phyloP scores from a whole-genome alignment of 1,140 invertebrate genomes.

The Lethrus apterus region DNA sequence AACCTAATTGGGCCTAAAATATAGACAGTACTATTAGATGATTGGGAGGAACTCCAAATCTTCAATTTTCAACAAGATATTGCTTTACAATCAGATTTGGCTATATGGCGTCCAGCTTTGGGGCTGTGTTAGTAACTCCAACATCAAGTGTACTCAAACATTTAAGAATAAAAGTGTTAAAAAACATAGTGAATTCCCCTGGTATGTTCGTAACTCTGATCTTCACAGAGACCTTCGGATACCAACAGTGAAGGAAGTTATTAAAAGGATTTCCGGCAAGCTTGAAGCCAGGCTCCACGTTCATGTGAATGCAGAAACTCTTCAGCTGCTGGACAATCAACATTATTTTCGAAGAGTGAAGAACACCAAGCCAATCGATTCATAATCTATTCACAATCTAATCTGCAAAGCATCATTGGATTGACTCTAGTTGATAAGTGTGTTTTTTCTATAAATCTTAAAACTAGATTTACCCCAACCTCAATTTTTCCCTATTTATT shows the following conservation, averaged over 20 bases:
- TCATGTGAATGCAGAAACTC: slow-evolving; percentile 15
- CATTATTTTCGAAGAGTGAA: not conserved
- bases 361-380: not conserved
- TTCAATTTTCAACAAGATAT: slow-evolving; percentile 23
- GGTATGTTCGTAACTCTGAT: slow-evolving; percentile 18
- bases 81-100: slow-evolving; percentile 26
- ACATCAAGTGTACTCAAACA: slow-evolving; percentile 20
- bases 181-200: slow-evolving; percentile 14
- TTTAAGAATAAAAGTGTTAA: slow-evolving; percentile 20
- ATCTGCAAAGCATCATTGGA: not conserved
- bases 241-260: slow-evolving; percentile 1
- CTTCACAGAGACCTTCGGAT: slow-evolving; percentile 17
- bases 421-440: slow-evolving; percentile 1
- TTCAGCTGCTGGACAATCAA: slow-evolving; percentile 3
- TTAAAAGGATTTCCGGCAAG: slow-evolving; percentile 10
- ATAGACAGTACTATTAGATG: slow-evolving; percentile 23
- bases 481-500: no score
- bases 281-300: slow-evolving; percentile 12
- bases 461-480: no score
- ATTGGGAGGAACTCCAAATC: slow-evolving; percentile 14
- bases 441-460: no score
- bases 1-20: slow-evolving; percentile 22
- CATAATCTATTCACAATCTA: not conserved
- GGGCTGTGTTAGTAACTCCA: slow-evolving; percentile 17
- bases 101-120: no score